These are phyloP conservation scores for Miniopterus natalensis DNA, from an alignment of 2,113 vertebrate species.

Conservation along the genomic window DNA sequence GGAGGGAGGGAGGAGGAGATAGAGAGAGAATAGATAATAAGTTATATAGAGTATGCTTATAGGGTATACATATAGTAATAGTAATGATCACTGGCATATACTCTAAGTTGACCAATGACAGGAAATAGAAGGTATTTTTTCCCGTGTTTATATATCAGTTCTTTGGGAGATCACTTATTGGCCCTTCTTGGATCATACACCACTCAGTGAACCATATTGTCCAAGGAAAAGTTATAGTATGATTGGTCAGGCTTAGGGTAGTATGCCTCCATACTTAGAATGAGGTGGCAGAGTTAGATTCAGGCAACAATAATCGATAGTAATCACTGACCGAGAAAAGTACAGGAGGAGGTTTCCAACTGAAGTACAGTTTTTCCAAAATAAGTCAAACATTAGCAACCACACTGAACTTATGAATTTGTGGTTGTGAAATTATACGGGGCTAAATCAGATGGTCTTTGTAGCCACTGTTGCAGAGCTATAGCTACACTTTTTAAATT, in stretches of 20 bases:
- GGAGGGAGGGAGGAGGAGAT: not conserved
- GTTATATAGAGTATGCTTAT: not conserved
- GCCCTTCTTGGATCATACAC: not conserved
- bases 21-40: not conserved
- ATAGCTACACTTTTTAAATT: not conserved
- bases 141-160: not conserved
- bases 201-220: not conserved
- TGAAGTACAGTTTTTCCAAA: not conserved
- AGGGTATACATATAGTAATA: not conserved
- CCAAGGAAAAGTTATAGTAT: not conserved
- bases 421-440: not conserved
- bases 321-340: not conserved
- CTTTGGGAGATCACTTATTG: not conserved
- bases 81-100: no score
- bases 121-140: not conserved
- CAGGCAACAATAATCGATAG: not conserved
- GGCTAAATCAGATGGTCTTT: not conserved
- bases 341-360: not conserved
- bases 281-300: not conserved
- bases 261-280: not conserved
- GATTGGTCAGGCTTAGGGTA: not conserved
- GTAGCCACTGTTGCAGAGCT: not conserved
- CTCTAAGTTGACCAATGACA: not conserved
- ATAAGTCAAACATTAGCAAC: not conserved
- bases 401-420: not conserved